A percentile compares a stretch with the other conserved stretches of the same genome.
Conservation (phyloP, 2,888 invertebrate genomes). For the Philonicus albiceps region DNA sequence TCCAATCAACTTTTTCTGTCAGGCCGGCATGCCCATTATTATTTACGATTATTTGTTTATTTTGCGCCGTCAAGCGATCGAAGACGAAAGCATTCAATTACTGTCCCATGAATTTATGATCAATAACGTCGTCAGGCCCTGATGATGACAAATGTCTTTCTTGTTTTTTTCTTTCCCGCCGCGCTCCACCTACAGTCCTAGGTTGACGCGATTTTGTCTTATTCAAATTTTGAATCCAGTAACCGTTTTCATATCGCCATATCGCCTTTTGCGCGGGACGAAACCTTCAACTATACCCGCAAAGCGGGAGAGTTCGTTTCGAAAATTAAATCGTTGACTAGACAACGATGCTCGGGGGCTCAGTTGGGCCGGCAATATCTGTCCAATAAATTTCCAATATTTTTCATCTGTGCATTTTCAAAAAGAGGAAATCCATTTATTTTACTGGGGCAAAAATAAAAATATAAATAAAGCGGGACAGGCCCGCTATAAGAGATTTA, state of each 20-base stretch:
- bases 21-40: constrained; percentile 25
- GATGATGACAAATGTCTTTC: constrained; percentile 42
- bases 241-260: not conserved
- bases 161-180: not conserved
- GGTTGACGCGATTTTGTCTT: not conserved
- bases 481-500: constrained; percentile 29
- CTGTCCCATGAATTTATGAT: constrained; percentile 42
- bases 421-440: constrained; percentile 22
- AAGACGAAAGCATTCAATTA: constrained; percentile 38
- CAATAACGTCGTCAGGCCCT: constrained; percentile 6
- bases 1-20: constrained; percentile 34
- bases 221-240: not conserved
- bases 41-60: constrained; percentile 38
- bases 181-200: not conserved
- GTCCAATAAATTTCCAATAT: constrained; percentile 37
- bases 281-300: not conserved
- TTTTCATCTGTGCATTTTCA: not conserved
- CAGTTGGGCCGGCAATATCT: not conserved
- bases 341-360: not conserved
- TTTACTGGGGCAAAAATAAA: constrained; percentile 23
- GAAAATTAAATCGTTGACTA: not conserved
- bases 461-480: constrained; percentile 19
- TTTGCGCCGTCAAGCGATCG: constrained; percentile 6
- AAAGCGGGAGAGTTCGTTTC: not conserved
- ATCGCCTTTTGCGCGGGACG: not conserved